These are phyloP conservation scores for Drepana falcataria DNA, from an alignment of 2,888 invertebrate species.

Conservation along the genomic window DNA sequence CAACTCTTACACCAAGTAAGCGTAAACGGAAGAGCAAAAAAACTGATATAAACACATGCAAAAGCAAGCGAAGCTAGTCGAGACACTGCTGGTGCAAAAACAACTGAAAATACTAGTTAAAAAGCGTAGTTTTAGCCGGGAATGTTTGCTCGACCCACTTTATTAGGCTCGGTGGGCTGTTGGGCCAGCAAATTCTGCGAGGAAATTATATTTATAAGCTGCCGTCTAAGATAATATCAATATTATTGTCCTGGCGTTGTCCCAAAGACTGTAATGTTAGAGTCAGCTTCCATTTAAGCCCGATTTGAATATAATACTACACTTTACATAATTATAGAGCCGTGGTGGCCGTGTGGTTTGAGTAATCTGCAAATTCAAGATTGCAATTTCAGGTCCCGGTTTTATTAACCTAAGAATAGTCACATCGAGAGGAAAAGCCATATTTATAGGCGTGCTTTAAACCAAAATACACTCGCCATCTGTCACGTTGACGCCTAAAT, in stretches of 20 bases:
- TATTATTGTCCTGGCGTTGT: neutral
- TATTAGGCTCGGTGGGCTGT: conserved; percentile 52
- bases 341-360: no score
- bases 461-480: no score
- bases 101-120: conserved; percentile 67
- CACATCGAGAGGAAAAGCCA: no score
- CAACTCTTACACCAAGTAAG: conserved; percentile 35
- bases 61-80: conserved; percentile 35
- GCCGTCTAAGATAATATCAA: neutral
- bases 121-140: conserved; percentile 63
- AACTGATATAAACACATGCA: conserved; percentile 25
- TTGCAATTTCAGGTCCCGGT: no score
- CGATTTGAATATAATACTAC: no score
- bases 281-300: no score
- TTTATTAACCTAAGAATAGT: no score
- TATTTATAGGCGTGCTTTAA: no score
- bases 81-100: conserved; percentile 53
- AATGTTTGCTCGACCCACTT: conserved; percentile 71
- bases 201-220: conserved; percentile 6
- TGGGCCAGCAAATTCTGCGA: conserved; percentile 28
- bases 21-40: conserved; percentile 31
- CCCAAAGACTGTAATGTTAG: neutral
- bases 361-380: no score
- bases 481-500: no score
- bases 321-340: no score